Percentiles rank a stretch among this genome's conserved stretches.
phyloP scores from a whole-genome alignment of 2,797 vertebrate genomes.

The Fratercula arctica region DNA sequence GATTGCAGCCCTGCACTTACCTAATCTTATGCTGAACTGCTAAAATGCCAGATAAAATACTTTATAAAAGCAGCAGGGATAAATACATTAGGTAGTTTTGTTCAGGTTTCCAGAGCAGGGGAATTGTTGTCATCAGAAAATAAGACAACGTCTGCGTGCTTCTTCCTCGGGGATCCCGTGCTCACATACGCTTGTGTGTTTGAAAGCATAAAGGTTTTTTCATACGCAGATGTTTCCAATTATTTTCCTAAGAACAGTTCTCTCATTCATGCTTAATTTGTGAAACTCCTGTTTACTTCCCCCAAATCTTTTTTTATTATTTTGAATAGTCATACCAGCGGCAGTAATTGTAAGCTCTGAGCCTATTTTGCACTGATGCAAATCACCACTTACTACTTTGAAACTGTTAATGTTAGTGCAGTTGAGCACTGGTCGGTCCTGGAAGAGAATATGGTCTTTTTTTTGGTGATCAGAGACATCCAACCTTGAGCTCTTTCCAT shows the following conservation, averaged over 20 bases:
- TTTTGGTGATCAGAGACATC: background rate
- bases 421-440: background rate
- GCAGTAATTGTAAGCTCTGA: background rate
- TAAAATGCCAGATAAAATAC: background rate
- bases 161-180: background rate
- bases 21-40: background rate
- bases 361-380: background rate
- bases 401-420: background rate
- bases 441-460: background rate
- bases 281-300: background rate
- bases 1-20: background rate
- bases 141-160: background rate
- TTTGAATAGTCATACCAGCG: background rate
- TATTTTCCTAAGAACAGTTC: background rate
- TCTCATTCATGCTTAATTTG: background rate
- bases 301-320: background rate
- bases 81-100: background rate
- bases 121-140: background rate
- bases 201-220: background rate
- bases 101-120: background rate
- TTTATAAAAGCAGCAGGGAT: background rate
- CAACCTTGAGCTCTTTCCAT: background rate
- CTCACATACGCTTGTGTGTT: background rate
- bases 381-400: background rate
- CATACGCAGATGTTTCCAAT: slow-evolving; percentile 15